phyloP scores from a whole-genome alignment of 1,140 invertebrate species.

The Plectus sambesii region DNA sequence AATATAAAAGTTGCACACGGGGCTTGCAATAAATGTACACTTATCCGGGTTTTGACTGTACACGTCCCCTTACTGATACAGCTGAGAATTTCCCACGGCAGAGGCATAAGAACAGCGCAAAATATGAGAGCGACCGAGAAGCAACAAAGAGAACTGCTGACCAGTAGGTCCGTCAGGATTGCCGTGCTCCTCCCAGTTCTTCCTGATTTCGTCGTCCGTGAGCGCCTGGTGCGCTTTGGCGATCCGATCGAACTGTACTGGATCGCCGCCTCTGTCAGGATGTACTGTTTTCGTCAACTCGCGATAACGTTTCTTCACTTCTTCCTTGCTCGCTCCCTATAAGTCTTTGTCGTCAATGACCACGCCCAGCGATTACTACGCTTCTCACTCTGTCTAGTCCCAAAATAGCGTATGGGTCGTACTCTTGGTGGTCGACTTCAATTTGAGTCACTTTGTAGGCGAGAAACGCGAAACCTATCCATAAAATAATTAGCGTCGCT shows the following conservation, averaged over 20 bases:
- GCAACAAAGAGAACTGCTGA: too few relatives aligned
- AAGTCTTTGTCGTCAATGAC: slow-evolving; percentile 29
- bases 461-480: slow-evolving; percentile 71
- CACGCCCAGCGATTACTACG: not conserved
- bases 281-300: slow-evolving; percentile 82
- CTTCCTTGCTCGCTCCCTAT: slow-evolving; percentile 65
- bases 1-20: too few relatives aligned
- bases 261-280: slow-evolving; percentile 91
- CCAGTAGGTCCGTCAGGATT: slow-evolving; percentile 95
- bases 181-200: slow-evolving; percentile 97
- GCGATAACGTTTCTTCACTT: slow-evolving; percentile 90
- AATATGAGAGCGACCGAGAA: not conserved
- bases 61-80: too few relatives aligned
- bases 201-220: slow-evolving; percentile 90
- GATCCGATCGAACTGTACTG: slow-evolving; percentile 90
- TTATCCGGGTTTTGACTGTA: too few relatives aligned
- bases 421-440: slow-evolving; percentile 93
- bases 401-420: slow-evolving; percentile 95
- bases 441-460: slow-evolving; percentile 93
- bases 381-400: slow-evolving; percentile 61
- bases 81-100: too few relatives aligned
- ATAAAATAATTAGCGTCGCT: slow-evolving; percentile 58
- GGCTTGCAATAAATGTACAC: too few relatives aligned
- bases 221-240: slow-evolving; percentile 76
- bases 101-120: too few relatives aligned